These are phyloP conservation scores for Urocolius indicus DNA, from an alignment of 2,113 vertebrate species.

Conservation along the genomic window DNA sequence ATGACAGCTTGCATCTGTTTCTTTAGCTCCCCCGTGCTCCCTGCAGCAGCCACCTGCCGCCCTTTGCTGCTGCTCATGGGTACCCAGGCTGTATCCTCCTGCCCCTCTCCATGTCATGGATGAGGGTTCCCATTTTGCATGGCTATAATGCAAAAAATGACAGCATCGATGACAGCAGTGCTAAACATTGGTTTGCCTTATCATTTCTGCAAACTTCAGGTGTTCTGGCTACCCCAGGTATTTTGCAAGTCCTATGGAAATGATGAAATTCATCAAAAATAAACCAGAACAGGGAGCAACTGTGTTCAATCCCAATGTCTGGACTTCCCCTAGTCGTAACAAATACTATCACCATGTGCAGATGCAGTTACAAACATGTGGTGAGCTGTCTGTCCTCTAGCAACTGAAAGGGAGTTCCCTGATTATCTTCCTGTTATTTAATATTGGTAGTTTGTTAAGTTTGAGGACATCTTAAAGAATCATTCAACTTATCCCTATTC, in stretches of 20 bases:
- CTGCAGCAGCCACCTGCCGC: not conserved
- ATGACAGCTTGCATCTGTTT: constrained; percentile 40
- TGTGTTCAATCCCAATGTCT: not conserved
- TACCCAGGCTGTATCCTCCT: not conserved
- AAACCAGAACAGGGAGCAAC: not conserved
- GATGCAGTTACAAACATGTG: not conserved
- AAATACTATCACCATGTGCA: not conserved
- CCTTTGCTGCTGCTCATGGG: not conserved
- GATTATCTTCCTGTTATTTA: not conserved
- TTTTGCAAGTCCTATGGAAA: not conserved
- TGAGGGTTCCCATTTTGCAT: not conserved
- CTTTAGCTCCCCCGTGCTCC: not conserved
- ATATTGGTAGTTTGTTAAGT: not conserved
- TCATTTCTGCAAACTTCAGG: not conserved
- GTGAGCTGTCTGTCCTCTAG: not conserved
- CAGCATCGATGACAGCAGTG: not conserved
- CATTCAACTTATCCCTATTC: not conserved
- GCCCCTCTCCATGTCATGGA: not conserved
- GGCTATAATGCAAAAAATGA: not conserved
- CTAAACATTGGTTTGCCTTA: not conserved
- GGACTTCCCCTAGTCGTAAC: not conserved
- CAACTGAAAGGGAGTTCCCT: not conserved
- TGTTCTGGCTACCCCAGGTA: not conserved
- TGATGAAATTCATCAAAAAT: not conserved
- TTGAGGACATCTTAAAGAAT: not conserved